Evolutionary conservation across 2,888 invertebrate species (phyloP).

Genomic region (Imbricaverruca yamaguchii): DNA sequence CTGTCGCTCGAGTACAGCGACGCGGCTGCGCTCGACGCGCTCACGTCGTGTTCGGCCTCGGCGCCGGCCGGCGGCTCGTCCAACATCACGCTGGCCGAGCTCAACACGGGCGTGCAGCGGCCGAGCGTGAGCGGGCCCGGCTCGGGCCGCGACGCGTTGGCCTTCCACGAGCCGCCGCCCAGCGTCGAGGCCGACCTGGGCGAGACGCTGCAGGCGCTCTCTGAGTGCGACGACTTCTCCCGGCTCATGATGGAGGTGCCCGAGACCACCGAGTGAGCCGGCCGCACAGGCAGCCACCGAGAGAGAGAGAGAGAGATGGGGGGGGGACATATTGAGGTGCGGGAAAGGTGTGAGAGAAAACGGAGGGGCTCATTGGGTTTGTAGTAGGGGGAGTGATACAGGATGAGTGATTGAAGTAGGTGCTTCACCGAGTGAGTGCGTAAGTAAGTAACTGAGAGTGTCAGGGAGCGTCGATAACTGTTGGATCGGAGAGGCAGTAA

Average conservation of each 20-base stretch:
- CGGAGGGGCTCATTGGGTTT: no score
- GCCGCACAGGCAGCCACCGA: not conserved
- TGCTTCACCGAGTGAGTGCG: no score
- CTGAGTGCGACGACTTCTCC: constrained; percentile 15
- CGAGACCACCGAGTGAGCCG: not conserved
- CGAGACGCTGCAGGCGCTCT: constrained; percentile 17
- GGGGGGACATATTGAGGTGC: no score
- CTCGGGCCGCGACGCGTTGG: not conserved
- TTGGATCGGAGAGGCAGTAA: no score
- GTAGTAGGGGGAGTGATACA: no score
- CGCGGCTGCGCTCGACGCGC: not conserved
- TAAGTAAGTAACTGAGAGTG: no score
- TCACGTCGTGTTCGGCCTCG: not conserved
- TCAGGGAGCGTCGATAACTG: no score
- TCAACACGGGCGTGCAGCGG: constrained; percentile 1
- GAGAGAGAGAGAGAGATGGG: no score
- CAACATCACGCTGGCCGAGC: constrained; percentile 18
- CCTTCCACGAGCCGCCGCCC: not conserved
- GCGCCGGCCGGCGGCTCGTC: not conserved
- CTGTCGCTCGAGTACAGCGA: constrained; percentile 4
- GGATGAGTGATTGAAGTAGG: no score
- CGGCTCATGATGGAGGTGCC: constrained; percentile 18
- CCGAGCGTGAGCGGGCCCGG: not conserved
- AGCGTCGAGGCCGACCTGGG: constrained; percentile 20
- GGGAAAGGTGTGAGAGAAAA: no score